Evolutionary conservation across 2,113 vertebrate species (phyloP).

Genomic region (Propithecus coquereli): DNA sequence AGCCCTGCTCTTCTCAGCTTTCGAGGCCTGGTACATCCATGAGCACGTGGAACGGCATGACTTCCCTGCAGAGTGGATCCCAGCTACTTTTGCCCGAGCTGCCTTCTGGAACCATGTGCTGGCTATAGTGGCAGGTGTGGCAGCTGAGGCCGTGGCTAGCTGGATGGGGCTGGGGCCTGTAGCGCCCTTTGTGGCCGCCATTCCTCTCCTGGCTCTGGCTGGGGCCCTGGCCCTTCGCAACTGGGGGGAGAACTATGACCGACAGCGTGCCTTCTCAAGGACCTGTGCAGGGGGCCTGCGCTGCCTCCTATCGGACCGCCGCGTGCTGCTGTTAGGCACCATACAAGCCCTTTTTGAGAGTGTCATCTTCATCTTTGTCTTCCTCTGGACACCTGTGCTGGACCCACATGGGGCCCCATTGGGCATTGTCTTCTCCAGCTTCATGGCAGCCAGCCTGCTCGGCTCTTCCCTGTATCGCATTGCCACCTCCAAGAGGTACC

Average conservation of each 20-base stretch:
- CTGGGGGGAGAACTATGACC: conserved; percentile 90
- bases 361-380: conserved; percentile 94
- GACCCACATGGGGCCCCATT: conserved; percentile 91
- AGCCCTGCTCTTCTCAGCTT: conserved; percentile 90
- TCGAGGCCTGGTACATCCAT: conserved; percentile 93
- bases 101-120: conserved; percentile 92
- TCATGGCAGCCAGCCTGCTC: conserved; percentile 93
- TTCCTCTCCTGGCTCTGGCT: conserved; percentile 87
- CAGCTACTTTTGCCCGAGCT: conserved; percentile 87
- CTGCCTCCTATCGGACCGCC: conserved; percentile 89
- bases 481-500: conserved; percentile 89
- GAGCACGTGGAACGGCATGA: conserved; percentile 89
- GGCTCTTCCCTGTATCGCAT: conserved; percentile 91
- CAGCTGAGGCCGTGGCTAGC: conserved; percentile 89
- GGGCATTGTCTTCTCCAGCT: conserved; percentile 92
- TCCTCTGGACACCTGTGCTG: conserved; percentile 95
- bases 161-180: conserved; percentile 92
- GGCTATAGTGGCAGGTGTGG: conserved; percentile 89
- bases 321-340: conserved; percentile 90
- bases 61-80: conserved; percentile 94
- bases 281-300: conserved; percentile 89
- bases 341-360: conserved; percentile 96
- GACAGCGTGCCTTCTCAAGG: conserved; percentile 82
- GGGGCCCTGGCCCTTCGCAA: conserved; percentile 86
- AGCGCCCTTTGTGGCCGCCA: conserved; percentile 91